These are phyloP conservation scores for Sternotherus odoratus DNA, from an alignment of 2,797 vertebrate genomes.

Conservation along the genomic window DNA sequence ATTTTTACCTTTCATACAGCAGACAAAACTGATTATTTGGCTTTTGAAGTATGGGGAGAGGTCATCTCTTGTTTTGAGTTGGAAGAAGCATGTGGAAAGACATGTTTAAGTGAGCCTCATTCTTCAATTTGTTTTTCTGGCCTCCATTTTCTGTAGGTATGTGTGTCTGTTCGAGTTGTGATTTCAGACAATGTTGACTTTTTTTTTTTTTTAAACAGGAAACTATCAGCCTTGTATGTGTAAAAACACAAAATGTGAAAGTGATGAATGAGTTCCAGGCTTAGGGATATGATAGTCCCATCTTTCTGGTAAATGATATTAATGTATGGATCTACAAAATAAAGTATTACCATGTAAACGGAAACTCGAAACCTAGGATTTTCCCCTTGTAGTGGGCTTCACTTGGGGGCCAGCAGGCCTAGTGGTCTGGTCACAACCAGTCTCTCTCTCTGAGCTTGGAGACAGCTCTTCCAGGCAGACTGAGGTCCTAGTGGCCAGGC, in stretches of 20 bases:
- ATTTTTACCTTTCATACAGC: too few species aligned
- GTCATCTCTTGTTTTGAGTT: too few species aligned
- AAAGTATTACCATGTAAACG: background rate
- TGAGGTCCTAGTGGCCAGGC: background rate
- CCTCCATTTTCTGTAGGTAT: too few species aligned
- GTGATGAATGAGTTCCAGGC: background rate
- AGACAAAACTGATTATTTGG: too few species aligned
- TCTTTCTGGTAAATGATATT: background rate
- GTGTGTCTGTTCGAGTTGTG: too few species aligned
- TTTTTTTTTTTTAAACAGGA: too few species aligned
- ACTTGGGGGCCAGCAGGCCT: background rate
- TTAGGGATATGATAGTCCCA: background rate
- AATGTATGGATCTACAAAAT: background rate
- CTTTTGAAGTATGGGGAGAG: too few species aligned
- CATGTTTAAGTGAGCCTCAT: too few species aligned
- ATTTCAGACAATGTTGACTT: too few species aligned
- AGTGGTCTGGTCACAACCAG: background rate
- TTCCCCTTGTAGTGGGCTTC: background rate
- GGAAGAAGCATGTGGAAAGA: too few species aligned
- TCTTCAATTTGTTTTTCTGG: too few species aligned
- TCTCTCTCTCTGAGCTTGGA: background rate
- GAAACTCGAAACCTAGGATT: background rate
- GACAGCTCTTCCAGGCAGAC: background rate
- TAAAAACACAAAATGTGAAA: background rate
- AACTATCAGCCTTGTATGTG: too few species aligned